These are phyloP conservation scores for Euura saliciscinereae DNA, from an alignment of 1,140 invertebrate species.

Conservation along the genomic window DNA sequence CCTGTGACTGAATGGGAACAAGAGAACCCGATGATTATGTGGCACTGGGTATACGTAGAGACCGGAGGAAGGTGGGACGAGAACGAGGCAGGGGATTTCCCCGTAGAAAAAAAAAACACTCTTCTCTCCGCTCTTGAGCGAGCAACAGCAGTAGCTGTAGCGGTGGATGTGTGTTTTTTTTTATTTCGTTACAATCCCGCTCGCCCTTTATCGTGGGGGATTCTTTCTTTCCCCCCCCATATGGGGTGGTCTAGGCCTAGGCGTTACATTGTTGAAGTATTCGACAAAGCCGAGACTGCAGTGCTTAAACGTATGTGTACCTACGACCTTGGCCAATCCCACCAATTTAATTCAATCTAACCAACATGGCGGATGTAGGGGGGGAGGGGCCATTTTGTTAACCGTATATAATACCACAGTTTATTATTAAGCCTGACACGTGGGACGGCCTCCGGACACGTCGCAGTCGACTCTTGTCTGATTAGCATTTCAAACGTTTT, in stretches of 20 bases:
- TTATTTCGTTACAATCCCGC: neutral
- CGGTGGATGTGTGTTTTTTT: neutral
- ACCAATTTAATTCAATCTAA: constrained; percentile 7
- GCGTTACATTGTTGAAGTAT: constrained; percentile 34
- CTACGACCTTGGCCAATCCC: neutral
- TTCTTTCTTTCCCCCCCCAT: constrained; percentile 22
- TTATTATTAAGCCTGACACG: neutral
- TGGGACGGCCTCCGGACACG: neutral
- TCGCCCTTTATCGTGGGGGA: neutral
- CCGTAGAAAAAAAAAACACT: no score
- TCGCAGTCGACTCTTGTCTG: no score
- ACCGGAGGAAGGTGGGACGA: neutral
- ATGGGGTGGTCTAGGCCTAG: constrained; percentile 24
- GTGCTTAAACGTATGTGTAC: neutral
- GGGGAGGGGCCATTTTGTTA: neutral
- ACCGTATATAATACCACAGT: neutral
- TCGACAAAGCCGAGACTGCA: constrained; percentile 32
- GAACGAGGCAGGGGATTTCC: no score
- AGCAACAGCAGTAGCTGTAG: no score
- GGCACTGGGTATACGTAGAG: constrained; percentile 16
- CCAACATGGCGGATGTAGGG: constrained; percentile 2
- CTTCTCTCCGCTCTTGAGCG: no score
- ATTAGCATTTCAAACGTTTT: no score
- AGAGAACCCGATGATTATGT: constrained; percentile 34
- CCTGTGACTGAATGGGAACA: constrained; percentile 30